Evolutionary conservation across 2,113 vertebrate species (phyloP), one percentile per base, ranked within the genome.

Genomic region (Crotalus horridus): DNA sequence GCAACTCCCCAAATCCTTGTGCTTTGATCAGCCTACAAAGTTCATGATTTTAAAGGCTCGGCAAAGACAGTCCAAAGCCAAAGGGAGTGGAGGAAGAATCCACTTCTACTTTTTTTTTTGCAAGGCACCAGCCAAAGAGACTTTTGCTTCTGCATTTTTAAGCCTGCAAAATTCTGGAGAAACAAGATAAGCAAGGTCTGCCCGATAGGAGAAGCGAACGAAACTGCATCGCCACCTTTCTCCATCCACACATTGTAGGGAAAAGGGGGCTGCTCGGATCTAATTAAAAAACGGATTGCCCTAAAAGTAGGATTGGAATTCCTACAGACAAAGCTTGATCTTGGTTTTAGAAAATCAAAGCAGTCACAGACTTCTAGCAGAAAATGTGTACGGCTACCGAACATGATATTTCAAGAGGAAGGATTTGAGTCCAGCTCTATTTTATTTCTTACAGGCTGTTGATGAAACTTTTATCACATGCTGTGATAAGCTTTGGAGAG

Each of bases 31-130:
- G 86, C 3, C 85, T 46, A 51, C 61, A 88, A 95, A 92, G 88
- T 0, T 0, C 3, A 0, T 94, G 46, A 53, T 58, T 58, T 94
- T 86, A 91, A 87, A 93, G 92, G 88, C 92, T 64, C 94, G 91
- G 21, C 26, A 87, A 39, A 95, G 58, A 33, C 92, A 89, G 90
- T 90, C 94, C 94, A 39, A 92, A 93, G 87, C 94, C 92, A 95
- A 95, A 95, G 48, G 92, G 46, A 94, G 48, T 24, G 93, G 88
- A 94, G 90, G 92, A 95, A 92, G 87, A 81, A 46, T 26, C 43
- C 21, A 89, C 87, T 92, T 93, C 95, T 56, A 20, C 23, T 56
- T 54, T 26, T 54, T 54, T 53, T 64, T 56, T 9, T 58, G 87
- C 53, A 92, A 89, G 15, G 8, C 24, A 1, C 39, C 26, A n/a